Evolutionary conservation across 2,888 invertebrate genomes (phyloP), one percentile per base, ranked within the genome.

Genomic region (Cerastoderma edule): DNA sequence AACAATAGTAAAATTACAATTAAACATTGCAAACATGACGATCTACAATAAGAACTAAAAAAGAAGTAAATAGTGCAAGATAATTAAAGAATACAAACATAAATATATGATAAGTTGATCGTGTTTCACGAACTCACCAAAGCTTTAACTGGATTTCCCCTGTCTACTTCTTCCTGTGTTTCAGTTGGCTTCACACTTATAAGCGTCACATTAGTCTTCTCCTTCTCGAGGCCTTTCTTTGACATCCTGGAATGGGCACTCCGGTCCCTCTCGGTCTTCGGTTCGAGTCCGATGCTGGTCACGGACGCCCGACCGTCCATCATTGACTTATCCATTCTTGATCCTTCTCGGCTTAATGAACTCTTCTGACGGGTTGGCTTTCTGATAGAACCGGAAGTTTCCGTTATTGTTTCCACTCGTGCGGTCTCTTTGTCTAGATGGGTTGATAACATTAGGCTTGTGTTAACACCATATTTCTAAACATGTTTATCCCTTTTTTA

Each of bases 321-420:
- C 39, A 56, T 27, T 13, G 54, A 54, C 35, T 67, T 67, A 28
- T 56, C 28, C 6, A 67, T 39, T 27, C n/a, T 30, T 0, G 67
- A 24, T 19, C 67, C 67, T 50, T 67, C 50, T 6, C 56, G 35
- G 19, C 54, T 39, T 24, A 67, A 56, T 4, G 56, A 27, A 0
- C 57, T 57, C 44, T 28, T 57, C 8, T 68, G 46, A 19, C 53
- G 56, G 22, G 32, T 68, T 27, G 24, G 10, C 5, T 10, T 19
- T 39, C 39, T 60, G 27, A 39, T 60, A 2, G 39, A 22, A 39
- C 60, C 39, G 35, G 60, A 28, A 27, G 60, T 60, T 16, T 60
- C 60, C 8, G 22, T 46, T 6, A 79, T 68, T 24, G 75, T 73
- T 39, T 67, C 70, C 8, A 64, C 63, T 48, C 56, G 65, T 2